These are phyloP conservation scores for Neogobius melanostomus DNA, from an alignment of 2,113 vertebrate genomes.

Conservation along the genomic window DNA sequence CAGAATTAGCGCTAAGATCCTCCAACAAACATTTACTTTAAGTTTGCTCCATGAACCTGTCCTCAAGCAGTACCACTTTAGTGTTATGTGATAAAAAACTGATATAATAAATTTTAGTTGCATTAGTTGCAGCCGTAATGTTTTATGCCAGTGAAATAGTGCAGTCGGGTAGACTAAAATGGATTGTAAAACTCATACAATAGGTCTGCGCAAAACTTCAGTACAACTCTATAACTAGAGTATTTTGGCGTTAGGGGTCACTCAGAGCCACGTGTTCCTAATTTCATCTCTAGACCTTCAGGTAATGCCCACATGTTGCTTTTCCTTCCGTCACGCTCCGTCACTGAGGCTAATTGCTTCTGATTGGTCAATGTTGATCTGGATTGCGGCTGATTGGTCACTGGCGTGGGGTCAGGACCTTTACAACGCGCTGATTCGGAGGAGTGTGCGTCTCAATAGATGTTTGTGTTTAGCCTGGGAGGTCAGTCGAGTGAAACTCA, in stretches of 20 bases:
- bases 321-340: background rate
- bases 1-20: no score
- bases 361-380: slow-evolving; percentile 26
- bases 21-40: no score
- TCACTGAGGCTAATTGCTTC: slow-evolving; percentile 13
- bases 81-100: no score
- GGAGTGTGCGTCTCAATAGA: slow-evolving; percentile 2
- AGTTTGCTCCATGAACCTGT: no score
- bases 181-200: no score
- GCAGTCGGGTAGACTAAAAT: no score
- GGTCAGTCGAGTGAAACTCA: slow-evolving; percentile 8
- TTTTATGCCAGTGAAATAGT: no score
- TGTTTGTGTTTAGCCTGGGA: slow-evolving; percentile 10
- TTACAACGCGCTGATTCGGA: slow-evolving; percentile 2
- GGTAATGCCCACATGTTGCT: slow-evolving; percentile 1
- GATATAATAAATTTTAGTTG: no score
- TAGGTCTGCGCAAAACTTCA: no score
- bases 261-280: background rate
- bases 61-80: no score
- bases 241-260: background rate
- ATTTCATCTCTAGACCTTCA: slow-evolving; percentile 9
- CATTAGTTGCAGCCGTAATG: no score
- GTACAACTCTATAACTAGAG: background rate
- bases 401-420: slow-evolving; percentile 9
- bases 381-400: slow-evolving; percentile 26